Evolutionary conservation across 2,113 vertebrate genomes (phyloP), one percentile per base, ranked within the genome.

Genomic region (Delphinus delphis): DNA sequence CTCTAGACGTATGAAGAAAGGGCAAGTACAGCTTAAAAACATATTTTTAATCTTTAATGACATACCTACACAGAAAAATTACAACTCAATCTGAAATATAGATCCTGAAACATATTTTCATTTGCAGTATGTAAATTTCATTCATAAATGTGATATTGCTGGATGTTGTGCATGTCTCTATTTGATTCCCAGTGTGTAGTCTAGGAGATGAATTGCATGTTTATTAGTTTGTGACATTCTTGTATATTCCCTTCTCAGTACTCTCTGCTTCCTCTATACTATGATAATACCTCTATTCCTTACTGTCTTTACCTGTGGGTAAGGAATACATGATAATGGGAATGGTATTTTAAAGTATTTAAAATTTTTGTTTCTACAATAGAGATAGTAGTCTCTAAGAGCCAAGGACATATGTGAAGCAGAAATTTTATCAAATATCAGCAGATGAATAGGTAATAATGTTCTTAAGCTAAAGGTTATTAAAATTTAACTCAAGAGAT

Each of bases 321-420:
- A 76, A 92, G 60, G 15, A 58, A 92, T 68, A n/a, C 0, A 12
- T n/a, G 23, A 12, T 73, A 73, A 87, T 84, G 36, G 38, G 20
- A 94, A 95, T 65, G 0, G 6, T 67, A 55, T 65, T 84, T 94
- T 81, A 90, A 95, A 85, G 76, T 4, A 53, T 71, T 18, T 41
- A 50, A 88, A 97, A 50, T 6, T 97, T 91, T 91, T 88, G 63
- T 93, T 93, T 95, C 62, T 73, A 12, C 21, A 74, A 23, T 8
- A 95, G 80, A 98, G 26, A n/a, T 80, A 86, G 84, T 36, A 15
- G 31, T 96, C 85, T 97, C 23, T 55, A 90, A 89, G 70, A 96
- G 20, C 25, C 14, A 88, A 81, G 21, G 17, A 63, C 10, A 60
- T 13, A 62, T 36, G 2, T 41, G n/a, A 71, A 68, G 5, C 33